Conservation (phyloP, 2,797 vertebrate genomes). For the Gastrophryne carolinensis region DNA sequence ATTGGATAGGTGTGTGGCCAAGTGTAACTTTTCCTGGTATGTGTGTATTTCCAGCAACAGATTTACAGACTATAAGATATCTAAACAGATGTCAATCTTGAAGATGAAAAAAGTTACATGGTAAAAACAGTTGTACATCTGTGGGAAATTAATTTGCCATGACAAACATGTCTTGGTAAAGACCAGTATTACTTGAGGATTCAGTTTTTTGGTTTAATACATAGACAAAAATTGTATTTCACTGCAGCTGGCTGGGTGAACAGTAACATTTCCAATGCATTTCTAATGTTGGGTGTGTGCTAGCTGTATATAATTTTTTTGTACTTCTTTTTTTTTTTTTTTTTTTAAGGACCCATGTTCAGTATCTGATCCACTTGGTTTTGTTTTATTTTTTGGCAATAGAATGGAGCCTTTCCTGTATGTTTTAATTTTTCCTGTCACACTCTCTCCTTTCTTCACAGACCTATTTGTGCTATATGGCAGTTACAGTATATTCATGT, state of each 20-base stretch:
- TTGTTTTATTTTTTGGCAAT: background rate
- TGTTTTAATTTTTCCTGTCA: too few species aligned
- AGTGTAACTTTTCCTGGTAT: too few species aligned
- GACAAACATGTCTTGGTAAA: background rate
- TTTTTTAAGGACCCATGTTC: constrained; percentile 24
- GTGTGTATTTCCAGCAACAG: too few species aligned
- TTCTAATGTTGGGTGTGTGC: background rate
- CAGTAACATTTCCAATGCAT: background rate
- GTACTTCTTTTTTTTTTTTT: constrained; percentile 1
- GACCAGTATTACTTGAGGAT: constrained; percentile 44
- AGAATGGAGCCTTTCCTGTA: constrained; percentile 5
- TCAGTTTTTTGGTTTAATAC: constrained; percentile 31
- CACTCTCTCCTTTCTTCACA: background rate
- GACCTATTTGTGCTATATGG: background rate
- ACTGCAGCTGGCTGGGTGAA: constrained; percentile 34
- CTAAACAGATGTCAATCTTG: too few species aligned
- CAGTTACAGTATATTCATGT: constrained; percentile 18
- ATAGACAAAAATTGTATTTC: background rate
- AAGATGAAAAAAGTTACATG: too few species aligned
- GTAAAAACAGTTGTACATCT: background rate
- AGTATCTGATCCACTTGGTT: constrained; percentile 6
- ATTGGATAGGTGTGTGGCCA: too few species aligned
- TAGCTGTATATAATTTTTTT: background rate
- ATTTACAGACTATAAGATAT: too few species aligned
- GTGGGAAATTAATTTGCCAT: constrained; percentile 3